These are phyloP conservation scores for Cardinalis cardinalis DNA, from an alignment of 2,113 vertebrate genomes.

Conservation along the genomic window DNA sequence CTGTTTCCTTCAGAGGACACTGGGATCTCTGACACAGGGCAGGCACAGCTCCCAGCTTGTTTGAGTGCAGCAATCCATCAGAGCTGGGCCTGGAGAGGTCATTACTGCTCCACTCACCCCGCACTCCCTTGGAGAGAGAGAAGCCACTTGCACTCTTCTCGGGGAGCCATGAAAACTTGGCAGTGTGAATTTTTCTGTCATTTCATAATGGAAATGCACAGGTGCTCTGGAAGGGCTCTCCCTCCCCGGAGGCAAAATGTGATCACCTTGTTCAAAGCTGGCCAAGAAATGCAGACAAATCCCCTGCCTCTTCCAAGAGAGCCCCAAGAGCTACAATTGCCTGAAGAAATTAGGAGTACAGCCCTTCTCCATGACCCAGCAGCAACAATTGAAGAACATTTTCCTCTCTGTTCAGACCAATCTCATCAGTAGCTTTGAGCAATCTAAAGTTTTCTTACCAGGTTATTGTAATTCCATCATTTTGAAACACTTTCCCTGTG, in stretches of 20 bases:
- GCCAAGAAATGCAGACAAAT: neutral
- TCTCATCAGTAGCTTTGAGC: neutral
- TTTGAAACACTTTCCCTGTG: neutral
- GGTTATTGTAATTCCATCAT: neutral
- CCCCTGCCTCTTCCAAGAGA: neutral
- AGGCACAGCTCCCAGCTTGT: neutral
- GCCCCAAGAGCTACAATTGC: neutral
- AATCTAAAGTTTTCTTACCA: neutral
- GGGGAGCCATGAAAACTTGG: neutral
- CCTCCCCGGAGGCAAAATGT: neutral
- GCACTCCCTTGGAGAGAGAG: neutral
- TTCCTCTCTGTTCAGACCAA: neutral
- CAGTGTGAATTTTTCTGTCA: neutral
- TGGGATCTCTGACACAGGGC: fast-evolving
- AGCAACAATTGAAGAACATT: neutral
- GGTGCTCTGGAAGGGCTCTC: neutral
- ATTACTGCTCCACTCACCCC: neutral
- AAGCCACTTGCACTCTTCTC: neutral
- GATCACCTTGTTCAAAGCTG: neutral
- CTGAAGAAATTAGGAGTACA: neutral
- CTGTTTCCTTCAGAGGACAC: neutral
- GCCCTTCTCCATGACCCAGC: neutral
- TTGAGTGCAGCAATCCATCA: neutral
- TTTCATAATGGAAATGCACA: neutral
- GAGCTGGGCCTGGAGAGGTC: neutral